Percentiles rank a stretch among this genome's conserved stretches.
Evolutionary conservation across 2,113 vertebrate genomes (phyloP).

Genomic region (Acrocephalus arundinaceus): DNA sequence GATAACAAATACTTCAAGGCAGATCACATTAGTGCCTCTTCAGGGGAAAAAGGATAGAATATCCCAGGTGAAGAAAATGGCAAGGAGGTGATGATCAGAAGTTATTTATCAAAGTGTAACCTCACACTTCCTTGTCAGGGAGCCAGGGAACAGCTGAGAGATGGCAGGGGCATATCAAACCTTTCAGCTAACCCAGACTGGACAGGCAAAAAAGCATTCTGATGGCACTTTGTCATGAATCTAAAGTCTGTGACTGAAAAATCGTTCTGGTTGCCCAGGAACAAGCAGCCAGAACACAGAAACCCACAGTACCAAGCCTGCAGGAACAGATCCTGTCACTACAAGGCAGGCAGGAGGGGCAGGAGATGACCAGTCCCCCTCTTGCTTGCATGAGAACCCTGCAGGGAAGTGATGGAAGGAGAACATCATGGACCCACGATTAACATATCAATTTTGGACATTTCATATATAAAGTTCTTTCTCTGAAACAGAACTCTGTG

Average conservation of each 20-base stretch:
- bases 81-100: background rate
- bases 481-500: background rate
- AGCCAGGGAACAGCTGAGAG: background rate
- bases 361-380: background rate
- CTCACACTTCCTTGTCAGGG: background rate
- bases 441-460: background rate
- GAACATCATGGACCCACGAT: background rate
- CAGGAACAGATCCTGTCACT: background rate
- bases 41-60: background rate
- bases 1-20: background rate
- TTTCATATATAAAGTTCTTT: background rate
- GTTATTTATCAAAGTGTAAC: slow-evolving; percentile 5
- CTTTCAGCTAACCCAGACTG: background rate
- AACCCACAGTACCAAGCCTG: background rate
- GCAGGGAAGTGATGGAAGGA: background rate
- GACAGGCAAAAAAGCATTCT: background rate
- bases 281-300: background rate
- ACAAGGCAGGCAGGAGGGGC: background rate
- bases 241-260: background rate
- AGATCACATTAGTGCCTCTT: background rate
- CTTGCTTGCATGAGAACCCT: background rate
- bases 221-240: background rate
- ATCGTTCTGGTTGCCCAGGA: background rate
- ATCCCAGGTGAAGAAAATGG: background rate
- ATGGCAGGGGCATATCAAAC: background rate